Evolutionary conservation across 2,113 vertebrate genomes (phyloP), one percentile per base, ranked within the genome.

Genomic region (Genyomyrus donnyi): DNA sequence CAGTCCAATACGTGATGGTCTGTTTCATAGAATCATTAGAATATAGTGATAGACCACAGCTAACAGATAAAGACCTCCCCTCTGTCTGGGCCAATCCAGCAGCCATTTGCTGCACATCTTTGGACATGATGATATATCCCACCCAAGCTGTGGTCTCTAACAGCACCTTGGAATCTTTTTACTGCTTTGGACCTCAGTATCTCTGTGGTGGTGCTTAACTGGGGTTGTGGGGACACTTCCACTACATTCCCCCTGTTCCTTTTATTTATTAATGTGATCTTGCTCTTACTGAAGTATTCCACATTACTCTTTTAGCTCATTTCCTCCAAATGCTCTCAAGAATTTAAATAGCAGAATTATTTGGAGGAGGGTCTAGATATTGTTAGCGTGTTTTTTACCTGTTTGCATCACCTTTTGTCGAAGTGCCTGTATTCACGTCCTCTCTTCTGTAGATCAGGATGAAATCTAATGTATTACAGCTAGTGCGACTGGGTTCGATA

Each of bases 401-500:
- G 10, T 39, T 52, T 0, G 1, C 10, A 7, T 53, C 1, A 31
- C 17, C n/a, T 52, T 87, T 53, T 5, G 6, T 52, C 35, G 27
- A 45, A 53, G 70, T 42, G 15, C 17, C 15, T 7, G 13, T 7
- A 19, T 77, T 52, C 27, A 6, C 52, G n/a, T 35, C 2, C n/a
- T 19, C 10, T 24, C 19, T 39, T 52, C 46, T 31, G 85, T 9
- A 46, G 58, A 84, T 83, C 89, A 84, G 58, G 13, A 42, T 27
- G 50, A 84, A 66, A n/a, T 31, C 39, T 19, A 35, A 74, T 35
- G 35, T 50, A 42, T 15, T 58, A 88, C 42, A 66, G 46, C 46
- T 27, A 53, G 74, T 11, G 48, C 52, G 52, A 52, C 90, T 88
- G 92, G 77, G 24, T 89, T 89, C 74, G 92, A 92, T 92, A 92